Evolutionary conservation across 2,797 vertebrate species (phyloP).

Genomic region (Momotus momota): DNA sequence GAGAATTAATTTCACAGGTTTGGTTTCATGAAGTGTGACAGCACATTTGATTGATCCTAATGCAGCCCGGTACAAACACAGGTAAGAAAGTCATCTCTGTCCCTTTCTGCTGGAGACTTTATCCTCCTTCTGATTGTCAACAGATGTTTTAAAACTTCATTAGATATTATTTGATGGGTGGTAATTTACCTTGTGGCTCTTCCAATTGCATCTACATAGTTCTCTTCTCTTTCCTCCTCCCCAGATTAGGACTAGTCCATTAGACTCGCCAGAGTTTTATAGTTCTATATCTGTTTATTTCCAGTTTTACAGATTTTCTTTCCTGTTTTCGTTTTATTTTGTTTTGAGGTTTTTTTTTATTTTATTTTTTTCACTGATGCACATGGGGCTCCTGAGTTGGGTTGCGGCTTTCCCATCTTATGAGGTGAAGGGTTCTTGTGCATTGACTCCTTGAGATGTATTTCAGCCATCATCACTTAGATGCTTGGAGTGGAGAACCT

Average conservation of each 20-base stretch:
- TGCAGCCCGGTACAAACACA: background rate
- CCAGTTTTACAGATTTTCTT: background rate
- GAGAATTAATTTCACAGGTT: background rate
- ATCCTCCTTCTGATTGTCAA: background rate
- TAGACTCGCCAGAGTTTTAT: background rate
- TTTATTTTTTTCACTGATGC: background rate
- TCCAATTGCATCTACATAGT: background rate
- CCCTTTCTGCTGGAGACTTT: background rate
- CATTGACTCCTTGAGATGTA: background rate
- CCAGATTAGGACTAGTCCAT: background rate
- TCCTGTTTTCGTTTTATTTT: background rate
- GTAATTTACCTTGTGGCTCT: background rate
- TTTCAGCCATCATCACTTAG: background rate
- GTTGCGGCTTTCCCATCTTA: background rate
- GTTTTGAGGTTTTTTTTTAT: too few relatives aligned
- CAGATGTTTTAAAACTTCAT: background rate
- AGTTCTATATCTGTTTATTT: background rate
- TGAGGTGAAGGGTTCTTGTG: background rate
- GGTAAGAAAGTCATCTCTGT: background rate
- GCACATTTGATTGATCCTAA: background rate
- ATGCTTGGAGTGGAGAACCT: background rate
- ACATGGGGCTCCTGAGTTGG: accelerated
- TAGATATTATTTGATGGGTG: background rate
- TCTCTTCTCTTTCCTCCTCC: background rate
- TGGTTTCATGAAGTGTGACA: background rate